Percentiles rank a stretch among this genome's conserved stretches.
Conservation (phyloP, 2,113 vertebrate genomes). For the Perognathus longimembris region DNA sequence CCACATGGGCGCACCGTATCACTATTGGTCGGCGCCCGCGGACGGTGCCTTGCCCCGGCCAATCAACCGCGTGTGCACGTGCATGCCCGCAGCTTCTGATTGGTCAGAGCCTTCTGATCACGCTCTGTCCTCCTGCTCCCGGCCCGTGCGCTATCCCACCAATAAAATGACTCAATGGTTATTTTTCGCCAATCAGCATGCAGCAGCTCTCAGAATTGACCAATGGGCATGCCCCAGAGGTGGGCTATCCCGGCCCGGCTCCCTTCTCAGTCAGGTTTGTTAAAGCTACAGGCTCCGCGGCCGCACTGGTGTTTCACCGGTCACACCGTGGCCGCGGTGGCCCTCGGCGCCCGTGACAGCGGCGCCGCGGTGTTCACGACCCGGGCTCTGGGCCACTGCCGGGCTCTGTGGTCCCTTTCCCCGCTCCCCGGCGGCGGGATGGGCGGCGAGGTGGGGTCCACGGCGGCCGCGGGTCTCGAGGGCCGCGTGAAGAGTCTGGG, state of each 20-base stretch:
- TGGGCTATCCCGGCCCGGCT: constrained; percentile 48
- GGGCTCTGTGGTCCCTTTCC: not conserved
- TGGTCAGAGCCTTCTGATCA: constrained; percentile 79
- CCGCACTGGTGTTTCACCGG: not conserved
- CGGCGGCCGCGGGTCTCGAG: constrained; percentile 50
- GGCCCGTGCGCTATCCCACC: not conserved
- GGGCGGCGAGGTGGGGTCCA: constrained; percentile 76
- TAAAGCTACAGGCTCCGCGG: constrained; percentile 77
- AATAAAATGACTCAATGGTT: constrained; percentile 61
- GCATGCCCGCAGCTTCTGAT: constrained; percentile 59
- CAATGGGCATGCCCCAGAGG: constrained; percentile 63
- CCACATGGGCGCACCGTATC: constrained; percentile 81
- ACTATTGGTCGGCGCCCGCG: constrained; percentile 67
- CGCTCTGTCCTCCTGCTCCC: constrained; percentile 72
- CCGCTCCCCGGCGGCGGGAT: not conserved
- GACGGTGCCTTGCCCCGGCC: constrained; percentile 57
- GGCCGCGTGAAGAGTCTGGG: constrained; percentile 80
- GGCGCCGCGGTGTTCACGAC: constrained; percentile 22
- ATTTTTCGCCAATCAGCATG: constrained; percentile 61
- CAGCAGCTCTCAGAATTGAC: not conserved
- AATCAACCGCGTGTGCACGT: constrained; percentile 83
- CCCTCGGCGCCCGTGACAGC: constrained; percentile 70
- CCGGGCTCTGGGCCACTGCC: not conserved
- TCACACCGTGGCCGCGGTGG: not conserved
- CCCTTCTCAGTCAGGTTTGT: constrained; percentile 61